Percentiles rank a stretch among this genome's conserved stretches.
phyloP scores from a whole-genome alignment of 2,113 vertebrate genomes.

The Girardinichthys multiradiatus region DNA sequence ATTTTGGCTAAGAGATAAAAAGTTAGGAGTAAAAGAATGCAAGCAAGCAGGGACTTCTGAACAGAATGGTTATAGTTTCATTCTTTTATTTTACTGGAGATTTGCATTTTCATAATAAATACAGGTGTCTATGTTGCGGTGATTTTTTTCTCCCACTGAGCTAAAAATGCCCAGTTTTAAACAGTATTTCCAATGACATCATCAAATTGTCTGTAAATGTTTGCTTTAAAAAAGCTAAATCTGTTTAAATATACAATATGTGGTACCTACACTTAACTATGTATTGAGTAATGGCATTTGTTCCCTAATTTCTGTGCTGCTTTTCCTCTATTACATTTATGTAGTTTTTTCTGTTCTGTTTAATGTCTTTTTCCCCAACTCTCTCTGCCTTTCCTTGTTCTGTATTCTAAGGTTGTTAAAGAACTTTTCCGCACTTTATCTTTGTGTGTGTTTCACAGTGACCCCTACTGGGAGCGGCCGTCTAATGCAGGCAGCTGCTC shows the following conservation, averaged over 20 bases:
- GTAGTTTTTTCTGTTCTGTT: not conserved
- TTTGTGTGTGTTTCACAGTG: slow-evolving; percentile 69
- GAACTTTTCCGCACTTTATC: slow-evolving; percentile 55
- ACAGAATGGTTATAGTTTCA: not conserved
- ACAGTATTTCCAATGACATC: not conserved
- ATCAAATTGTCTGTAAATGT: not conserved
- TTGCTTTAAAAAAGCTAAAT: not conserved
- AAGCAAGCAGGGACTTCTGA: too few relatives aligned
- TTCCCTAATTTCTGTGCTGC: not conserved
- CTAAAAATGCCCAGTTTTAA: slow-evolving; percentile 29
- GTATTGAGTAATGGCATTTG: not conserved
- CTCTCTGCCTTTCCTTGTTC: not conserved
- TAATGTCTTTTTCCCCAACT: not conserved
- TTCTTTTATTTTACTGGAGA: not conserved
- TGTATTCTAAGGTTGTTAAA: slow-evolving; percentile 33
- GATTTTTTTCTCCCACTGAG: slow-evolving; percentile 30
- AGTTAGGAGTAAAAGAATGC: too few relatives aligned
- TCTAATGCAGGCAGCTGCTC: slow-evolving; percentile 75
- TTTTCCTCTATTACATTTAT: not conserved
- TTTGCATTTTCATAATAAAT: not conserved
- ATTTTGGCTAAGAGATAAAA: too few relatives aligned
- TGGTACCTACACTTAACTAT: not conserved
- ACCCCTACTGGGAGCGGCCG: slow-evolving; percentile 78
- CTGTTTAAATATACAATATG: not conserved
- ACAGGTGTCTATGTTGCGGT: not conserved